Evolutionary conservation across 2,797 vertebrate species (phyloP), one percentile per base, ranked within the genome.

Genomic region (Okamejei kenojei): DNA sequence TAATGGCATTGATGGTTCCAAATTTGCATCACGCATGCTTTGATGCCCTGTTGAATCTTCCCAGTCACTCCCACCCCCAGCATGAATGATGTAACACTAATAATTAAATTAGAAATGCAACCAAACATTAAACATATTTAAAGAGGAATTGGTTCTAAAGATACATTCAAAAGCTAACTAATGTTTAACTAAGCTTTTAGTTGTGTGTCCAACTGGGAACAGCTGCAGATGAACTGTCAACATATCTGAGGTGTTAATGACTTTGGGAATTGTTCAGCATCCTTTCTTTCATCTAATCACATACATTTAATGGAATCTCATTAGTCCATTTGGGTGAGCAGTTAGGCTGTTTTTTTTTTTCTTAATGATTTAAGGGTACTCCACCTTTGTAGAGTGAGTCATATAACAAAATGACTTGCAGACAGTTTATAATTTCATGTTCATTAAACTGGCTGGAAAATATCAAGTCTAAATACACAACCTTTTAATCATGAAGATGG

Each of bases 241-340:
- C 84, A 68, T 21, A 35, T 65, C n/a, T 63, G 32, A 68, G 84
- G 84, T 88, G 63, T 35, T 88, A 68, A 88, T 35, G 84, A 88
- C 63, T 88, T 88, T 3, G n/a, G n/a, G 15, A 35, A 7, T 88
- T 82, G 54, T 58, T 65, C 58, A 88, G 61, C 61, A 65, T 86
- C 82, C 54, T 86, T 86, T 86, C 84, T 88, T 68, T 68, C n/a
- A 88, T 68, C 35, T 88, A 88, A 68, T 9, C 15, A 88, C 21
- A 68, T 63, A 65, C 68, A 88, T 88, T 88, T 35, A 88, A 88
- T 68, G n/a, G 84, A 68, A 32, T 8, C 7, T 32, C n/a, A n/a
- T 86, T 86, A 29, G 61, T 8, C 82, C 63, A 21, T 63, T 68
- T 15, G 21, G 61, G 32, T 65, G 15, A 35, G 84, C 68, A 35